Base-by-base conservation (phyloP, 2,113 vertebrate genomes). In the Pomatostomus ruficeps region DNA sequence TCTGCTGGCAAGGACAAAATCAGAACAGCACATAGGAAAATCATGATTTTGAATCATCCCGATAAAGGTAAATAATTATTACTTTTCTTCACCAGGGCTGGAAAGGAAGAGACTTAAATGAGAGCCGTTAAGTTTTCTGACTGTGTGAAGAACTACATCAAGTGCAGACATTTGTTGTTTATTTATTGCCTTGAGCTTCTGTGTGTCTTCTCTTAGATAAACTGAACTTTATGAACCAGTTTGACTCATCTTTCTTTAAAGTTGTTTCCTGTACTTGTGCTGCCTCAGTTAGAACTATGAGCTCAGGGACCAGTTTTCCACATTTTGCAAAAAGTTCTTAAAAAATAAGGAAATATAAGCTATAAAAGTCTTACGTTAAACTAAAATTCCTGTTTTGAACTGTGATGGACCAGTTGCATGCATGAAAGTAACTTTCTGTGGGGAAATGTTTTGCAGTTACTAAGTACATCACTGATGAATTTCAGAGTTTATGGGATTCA, bases 31-130 rank as follows among this genome's bases (percentile, higher is more conserved):
- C 99, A 99, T 80, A 98, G 98, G 85, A 98, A 97, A 96, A 98
- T 99, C 89, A 99, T 99, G 99, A 98, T 99, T 97, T 98, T 99
- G 95, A 99, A 99, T 97, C 99, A 99, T 89, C 99, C 99, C 86
- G 99, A 99, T 98, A 99, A 99, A 99, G 99, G 99, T 99, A 94
- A 79, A 78, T 87, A 70, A 87, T 90, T 96, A 57, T 25, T 88
- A 11, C 43, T 97, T 93, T 88, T 75, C 36, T 80, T 67, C 80
- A 59, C 23, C 51, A 80, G 43, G 28, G 3, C 20, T 88, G 49
- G 26, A 78, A 94, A 36, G 74, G 31, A 93, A 65, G 80, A 63
- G 36, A 12, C 36, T 93, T 76, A 70, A 76, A 51, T 66, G 54
- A 66, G 35, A 31, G 92, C 35, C 28, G 84, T 87, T 85, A 48